phyloP scores from a whole-genome alignment of 1,140 invertebrate species.

The Teleogryllus occipitalis region DNA sequence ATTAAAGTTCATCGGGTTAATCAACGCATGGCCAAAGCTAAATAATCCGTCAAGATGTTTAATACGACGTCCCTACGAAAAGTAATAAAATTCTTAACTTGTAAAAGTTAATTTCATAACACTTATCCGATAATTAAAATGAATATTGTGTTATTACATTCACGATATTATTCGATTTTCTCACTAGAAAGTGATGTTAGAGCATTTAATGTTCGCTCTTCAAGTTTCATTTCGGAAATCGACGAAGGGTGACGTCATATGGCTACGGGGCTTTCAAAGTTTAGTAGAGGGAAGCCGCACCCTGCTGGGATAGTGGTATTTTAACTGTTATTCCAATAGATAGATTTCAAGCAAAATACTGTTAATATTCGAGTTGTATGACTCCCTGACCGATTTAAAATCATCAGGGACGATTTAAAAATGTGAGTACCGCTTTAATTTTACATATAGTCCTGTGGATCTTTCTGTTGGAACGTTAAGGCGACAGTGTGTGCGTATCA shows the following conservation, averaged over 20 bases:
- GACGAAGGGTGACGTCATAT: slow-evolving; percentile 27
- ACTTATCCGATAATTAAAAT: no score
- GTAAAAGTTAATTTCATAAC: no score
- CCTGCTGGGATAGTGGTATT: slow-evolving; percentile 26
- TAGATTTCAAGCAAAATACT: slow-evolving; percentile 19
- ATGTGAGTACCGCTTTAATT: slow-evolving; percentile 24
- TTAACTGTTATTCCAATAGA: slow-evolving; percentile 21
- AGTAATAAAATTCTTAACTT: no score
- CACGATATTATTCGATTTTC: no score
- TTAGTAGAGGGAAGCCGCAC: slow-evolving; percentile 30
- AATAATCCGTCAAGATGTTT: no score
- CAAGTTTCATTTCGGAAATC: slow-evolving; percentile 15
- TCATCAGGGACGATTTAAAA: slow-evolving; percentile 23
- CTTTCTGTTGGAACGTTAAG: background rate
- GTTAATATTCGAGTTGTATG: slow-evolving; percentile 25
- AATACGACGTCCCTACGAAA: no score
- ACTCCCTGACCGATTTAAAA: slow-evolving; percentile 24
- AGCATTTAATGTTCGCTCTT: background rate
- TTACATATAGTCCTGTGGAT: slow-evolving; percentile 10
- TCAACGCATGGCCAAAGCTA: no score
- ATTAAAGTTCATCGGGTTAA: no score
- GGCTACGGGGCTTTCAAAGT: slow-evolving; percentile 29
- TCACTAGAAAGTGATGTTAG: no score
- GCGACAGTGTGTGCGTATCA: background rate
- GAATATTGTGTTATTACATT: no score